Base-by-base conservation (phyloP, 2,113 vertebrate genomes). In the Entomyzon cyanotis region DNA sequence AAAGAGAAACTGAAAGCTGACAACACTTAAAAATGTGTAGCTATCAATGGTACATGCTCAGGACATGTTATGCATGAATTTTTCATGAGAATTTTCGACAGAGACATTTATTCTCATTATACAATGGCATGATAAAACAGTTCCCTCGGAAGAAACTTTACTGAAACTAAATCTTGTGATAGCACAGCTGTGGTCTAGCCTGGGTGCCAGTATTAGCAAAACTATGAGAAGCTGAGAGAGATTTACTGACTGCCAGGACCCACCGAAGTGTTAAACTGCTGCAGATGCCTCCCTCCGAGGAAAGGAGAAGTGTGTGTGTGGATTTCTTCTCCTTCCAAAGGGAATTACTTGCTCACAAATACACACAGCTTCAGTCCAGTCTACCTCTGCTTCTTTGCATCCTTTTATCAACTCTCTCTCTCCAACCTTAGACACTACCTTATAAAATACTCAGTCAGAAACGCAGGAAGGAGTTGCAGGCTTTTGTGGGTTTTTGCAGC, bases 151-250 rank as follows among this genome's bases (percentile, higher is more conserved):
- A 95, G 77, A 87, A 96, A 90, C 47, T 52, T 89, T 33, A 71
- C 37, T 93, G 88, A 92, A 97, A 94, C 76, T 64, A 71, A 87
- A 97, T 94, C 90, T 81, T 84, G 77, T 81, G 83, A 95, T 64
- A 93, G 83, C 68, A 90, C 86, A 88, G 55, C 47, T 93, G 93
- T 89, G 83, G 90, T 92, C 90, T 78, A 84, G 83, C 84, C 69
- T 84, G 25, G 56, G 68, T 97, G 90, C 88, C 88, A 87, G 42
- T 67, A 87, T 78, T 92, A 93, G 88, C 79, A 92, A 87, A 90
- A 25, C 64, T 53, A 47, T 60, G 83, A 88, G 86, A 93, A 81
- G 52, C 83, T 84, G 85, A 89, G 53, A 86, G 70, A 92, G 94
- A 94, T 94, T 96, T 96, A 96, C 76, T 81, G 31, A 64, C 85